Conservation (phyloP, 2,888 invertebrate species). For the Trichacis sp. region DNA sequence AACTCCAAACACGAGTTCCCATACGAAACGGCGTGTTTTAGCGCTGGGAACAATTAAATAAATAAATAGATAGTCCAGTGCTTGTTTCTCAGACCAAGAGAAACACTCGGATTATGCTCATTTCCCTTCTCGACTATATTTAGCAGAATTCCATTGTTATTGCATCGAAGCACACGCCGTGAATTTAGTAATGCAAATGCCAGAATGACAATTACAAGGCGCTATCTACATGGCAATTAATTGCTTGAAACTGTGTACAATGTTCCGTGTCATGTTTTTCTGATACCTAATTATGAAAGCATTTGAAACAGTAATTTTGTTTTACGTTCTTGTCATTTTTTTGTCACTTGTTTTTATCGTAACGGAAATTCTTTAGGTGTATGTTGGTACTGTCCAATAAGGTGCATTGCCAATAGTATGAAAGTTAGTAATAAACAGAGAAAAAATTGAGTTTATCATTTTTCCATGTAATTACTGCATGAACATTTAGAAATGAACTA, state of each 20-base stretch:
- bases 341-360: no score
- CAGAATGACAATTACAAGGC: slow-evolving; percentile 23
- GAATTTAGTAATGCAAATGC: slow-evolving; percentile 9
- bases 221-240: slow-evolving; percentile 24
- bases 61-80: slow-evolving; percentile 1
- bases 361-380: no score
- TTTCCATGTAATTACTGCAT: no score
- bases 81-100: neutral
- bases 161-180: slow-evolving; percentile 16
- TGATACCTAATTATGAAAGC: no score
- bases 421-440: no score
- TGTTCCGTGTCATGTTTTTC: slow-evolving; percentile 13
- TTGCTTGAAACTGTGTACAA: slow-evolving; percentile 12
- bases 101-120: slow-evolving; percentile 8
- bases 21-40: slow-evolving; percentile 4
- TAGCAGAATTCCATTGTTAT: slow-evolving; percentile 18
- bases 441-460: no score
- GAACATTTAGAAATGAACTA: no score
- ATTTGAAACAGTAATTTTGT: no score
- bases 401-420: no score
- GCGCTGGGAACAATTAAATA: slow-evolving; percentile 8
- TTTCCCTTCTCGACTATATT: slow-evolving; percentile 13
- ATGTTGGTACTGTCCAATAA: no score
- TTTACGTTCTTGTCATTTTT: no score
- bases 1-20: neutral